Conservation (phyloP, 2,113 vertebrate species). For the Thunnus thynnus region DNA sequence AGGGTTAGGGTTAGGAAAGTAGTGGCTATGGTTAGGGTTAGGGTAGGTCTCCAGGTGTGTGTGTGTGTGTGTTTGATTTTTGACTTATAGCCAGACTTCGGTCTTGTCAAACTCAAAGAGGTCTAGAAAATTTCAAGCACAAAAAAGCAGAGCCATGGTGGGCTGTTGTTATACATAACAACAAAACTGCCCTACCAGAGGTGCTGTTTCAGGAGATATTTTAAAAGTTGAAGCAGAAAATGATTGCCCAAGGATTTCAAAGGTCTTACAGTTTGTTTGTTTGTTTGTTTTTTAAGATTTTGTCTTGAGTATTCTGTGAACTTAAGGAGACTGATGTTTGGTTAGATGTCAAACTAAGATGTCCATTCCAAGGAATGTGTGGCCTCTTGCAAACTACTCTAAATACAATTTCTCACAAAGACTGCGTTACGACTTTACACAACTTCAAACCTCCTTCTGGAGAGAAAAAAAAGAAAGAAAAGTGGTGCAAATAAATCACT, state of each 20-base stretch:
- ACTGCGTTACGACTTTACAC: too few relatives aligned
- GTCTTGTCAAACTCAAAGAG: not conserved
- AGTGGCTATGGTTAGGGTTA: too few relatives aligned
- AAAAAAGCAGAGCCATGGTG: not conserved
- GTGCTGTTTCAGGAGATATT: not conserved
- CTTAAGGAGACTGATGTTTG: slow-evolving; percentile 7
- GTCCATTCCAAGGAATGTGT: too few relatives aligned
- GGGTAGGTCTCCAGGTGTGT: not conserved
- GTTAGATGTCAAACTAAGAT: slow-evolving; percentile 1
- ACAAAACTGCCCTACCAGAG: not conserved
- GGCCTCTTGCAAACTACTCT: too few relatives aligned
- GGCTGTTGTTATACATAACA: not conserved
- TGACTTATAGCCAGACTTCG: too few relatives aligned
- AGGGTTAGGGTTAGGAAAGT: too few relatives aligned
- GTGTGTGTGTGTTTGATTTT: not conserved
- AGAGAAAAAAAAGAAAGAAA: too few relatives aligned
- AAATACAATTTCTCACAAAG: too few relatives aligned
- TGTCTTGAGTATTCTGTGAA: not conserved
- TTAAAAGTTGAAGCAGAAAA: too few relatives aligned
- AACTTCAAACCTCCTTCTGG: too few relatives aligned
- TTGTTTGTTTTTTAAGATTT: not conserved
- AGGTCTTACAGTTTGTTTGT: not conserved
- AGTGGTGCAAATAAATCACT: too few relatives aligned
- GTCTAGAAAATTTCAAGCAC: not conserved
- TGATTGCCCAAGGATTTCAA: too few relatives aligned